Conservation (phyloP, 2,888 invertebrate genomes). For the Brachyptera risi region DNA sequence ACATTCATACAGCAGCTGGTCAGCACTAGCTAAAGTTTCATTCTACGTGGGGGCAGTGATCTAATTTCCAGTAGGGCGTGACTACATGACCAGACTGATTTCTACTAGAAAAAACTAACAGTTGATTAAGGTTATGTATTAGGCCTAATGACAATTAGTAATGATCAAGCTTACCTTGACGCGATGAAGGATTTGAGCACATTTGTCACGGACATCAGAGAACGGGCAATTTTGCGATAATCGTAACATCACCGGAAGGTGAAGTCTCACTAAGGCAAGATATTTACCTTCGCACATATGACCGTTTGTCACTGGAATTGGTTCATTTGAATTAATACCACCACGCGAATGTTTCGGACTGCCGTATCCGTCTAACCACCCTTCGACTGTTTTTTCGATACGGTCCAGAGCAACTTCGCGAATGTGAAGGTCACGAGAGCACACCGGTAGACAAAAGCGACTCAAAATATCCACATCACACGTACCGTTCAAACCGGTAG, state of each 20-base stretch:
- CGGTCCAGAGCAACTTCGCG: constrained; percentile 50
- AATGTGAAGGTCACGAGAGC: constrained; percentile 50
- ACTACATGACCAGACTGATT: too few relatives aligned
- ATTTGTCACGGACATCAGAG: constrained; percentile 55
- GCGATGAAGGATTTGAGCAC: constrained; percentile 53
- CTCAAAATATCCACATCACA: constrained; percentile 49
- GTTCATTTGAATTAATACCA: not conserved
- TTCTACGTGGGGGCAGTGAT: too few relatives aligned
- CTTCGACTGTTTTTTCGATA: constrained; percentile 51
- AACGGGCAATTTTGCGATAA: constrained; percentile 57
- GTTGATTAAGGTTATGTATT: too few relatives aligned
- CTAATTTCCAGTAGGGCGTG: too few relatives aligned
- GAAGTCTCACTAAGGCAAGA: constrained; percentile 50
- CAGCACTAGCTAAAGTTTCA: too few relatives aligned
- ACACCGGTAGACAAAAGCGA: constrained; percentile 51
- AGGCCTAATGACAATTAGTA: too few relatives aligned
- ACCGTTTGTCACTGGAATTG: not conserved
- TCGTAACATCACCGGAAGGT: constrained; percentile 55
- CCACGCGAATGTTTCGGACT: constrained; percentile 47
- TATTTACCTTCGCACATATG: constrained; percentile 41
- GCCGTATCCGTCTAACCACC: constrained; percentile 52
- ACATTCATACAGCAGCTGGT: too few relatives aligned
- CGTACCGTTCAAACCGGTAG: constrained; percentile 36
- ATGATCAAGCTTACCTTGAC: constrained; percentile 51
- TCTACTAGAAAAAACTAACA: too few relatives aligned